A percentile compares a stretch with the other conserved stretches of the same genome.
Conservation (phyloP, 1,140 invertebrate species). For the Berghia stephanieae region DNA sequence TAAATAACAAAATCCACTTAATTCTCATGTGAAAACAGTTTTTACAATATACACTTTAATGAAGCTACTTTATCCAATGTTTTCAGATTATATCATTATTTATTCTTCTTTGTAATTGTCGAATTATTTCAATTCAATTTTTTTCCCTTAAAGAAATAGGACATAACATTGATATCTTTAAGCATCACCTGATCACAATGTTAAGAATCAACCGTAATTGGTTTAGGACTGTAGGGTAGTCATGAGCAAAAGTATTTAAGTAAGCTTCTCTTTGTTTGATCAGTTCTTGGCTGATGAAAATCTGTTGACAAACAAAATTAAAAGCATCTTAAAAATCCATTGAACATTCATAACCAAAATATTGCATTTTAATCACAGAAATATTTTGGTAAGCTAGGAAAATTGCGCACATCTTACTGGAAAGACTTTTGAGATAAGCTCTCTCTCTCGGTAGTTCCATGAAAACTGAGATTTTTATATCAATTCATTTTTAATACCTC, state of each 20-base stretch:
- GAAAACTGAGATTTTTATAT: neutral
- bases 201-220: conserved; percentile 15
- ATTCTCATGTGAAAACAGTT: neutral
- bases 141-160: neutral
- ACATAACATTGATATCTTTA: neutral
- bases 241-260: conserved; percentile 33
- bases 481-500: too few species aligned
- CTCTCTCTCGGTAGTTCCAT: neutral
- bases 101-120: too few species aligned
- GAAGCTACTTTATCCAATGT: neutral
- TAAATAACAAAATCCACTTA: neutral
- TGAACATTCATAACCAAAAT: too few species aligned
- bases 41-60: neutral
- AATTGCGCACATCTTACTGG: too few species aligned
- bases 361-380: too few species aligned
- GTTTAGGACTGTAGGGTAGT: neutral
- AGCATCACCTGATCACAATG: conserved; percentile 17
- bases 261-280: conserved; percentile 51
- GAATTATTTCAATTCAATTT: too few species aligned
- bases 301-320: conserved; percentile 40
- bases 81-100: neutral
- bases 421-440: neutral
- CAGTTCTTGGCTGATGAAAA: conserved; percentile 54
- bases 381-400: too few species aligned
- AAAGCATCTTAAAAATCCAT: too few species aligned